Percentiles rank a stretch among this genome's conserved stretches.
These are phyloP conservation scores for Malurus alboscapulatus DNA, from an alignment of 2,113 vertebrate species.

Conservation along the genomic window DNA sequence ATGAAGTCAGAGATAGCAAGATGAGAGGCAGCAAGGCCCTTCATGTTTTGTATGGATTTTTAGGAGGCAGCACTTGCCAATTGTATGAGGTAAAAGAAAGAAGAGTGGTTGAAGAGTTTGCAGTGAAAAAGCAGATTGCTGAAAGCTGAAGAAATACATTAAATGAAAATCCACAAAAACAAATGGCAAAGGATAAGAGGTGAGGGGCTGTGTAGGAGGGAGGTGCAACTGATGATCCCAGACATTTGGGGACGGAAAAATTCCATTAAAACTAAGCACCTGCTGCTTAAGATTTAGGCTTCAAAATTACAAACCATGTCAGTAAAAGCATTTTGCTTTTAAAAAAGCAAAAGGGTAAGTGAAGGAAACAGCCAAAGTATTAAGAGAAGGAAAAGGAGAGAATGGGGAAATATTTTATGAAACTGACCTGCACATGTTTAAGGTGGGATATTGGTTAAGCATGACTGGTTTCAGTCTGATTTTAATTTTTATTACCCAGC, in stretches of 20 bases:
- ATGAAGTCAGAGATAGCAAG: not conserved
- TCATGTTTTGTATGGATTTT: conserved; percentile 17
- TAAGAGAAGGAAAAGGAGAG: conserved; percentile 12
- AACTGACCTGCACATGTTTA: not conserved
- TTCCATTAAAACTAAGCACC: conserved; percentile 50
- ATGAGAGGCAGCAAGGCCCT: not conserved
- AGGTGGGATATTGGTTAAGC: conserved; percentile 14
- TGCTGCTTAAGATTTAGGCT: conserved; percentile 43
- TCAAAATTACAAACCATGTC: conserved; percentile 24
- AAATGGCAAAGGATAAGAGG: conserved; percentile 67
- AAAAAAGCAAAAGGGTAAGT: not conserved
- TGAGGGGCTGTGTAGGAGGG: conserved; percentile 52
- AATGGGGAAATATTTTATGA: conserved; percentile 58
- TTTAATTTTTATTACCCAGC: conserved; percentile 32
- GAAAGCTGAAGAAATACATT: conserved; percentile 14
- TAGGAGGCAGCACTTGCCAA: not conserved
- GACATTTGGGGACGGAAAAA: conserved; percentile 41
- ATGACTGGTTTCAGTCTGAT: conserved; percentile 43
- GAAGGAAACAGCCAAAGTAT: not conserved
- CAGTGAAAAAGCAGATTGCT: conserved; percentile 47
- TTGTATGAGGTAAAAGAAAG: not conserved
- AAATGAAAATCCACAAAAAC: conserved; percentile 62
- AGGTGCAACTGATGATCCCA: conserved; percentile 48
- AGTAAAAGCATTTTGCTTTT: conserved; percentile 40
- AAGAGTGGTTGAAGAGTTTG: not conserved